These are phyloP conservation scores for Malurus alboscapulatus DNA, from an alignment of 2,113 vertebrate species.

Conservation along the genomic window DNA sequence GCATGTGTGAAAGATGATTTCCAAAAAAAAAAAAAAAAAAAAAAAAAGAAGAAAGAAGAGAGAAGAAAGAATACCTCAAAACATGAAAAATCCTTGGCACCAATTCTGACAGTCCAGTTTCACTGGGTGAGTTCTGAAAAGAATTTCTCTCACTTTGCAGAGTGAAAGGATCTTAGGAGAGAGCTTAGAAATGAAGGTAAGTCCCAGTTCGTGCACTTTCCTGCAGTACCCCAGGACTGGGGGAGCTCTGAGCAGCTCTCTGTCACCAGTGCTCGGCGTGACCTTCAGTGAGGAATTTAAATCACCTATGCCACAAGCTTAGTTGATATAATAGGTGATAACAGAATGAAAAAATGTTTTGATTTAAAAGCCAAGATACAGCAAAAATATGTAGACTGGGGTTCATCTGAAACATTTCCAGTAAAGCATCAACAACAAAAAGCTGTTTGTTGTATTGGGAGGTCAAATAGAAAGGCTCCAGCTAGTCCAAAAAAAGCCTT, in stretches of 20 bases:
- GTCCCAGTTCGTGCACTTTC: not conserved
- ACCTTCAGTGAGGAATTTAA: constrained; percentile 42
- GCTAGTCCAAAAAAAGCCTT: constrained; percentile 7
- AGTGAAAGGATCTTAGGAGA: not conserved
- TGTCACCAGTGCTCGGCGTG: not conserved
- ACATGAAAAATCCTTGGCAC: constrained; percentile 10
- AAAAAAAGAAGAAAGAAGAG: not conserved
- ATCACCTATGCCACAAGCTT: not conserved
- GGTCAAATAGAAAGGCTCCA: not conserved
- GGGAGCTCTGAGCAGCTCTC: not conserved
- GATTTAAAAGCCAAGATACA: not conserved
- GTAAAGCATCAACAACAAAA: constrained; percentile 17
- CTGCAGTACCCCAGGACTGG: not conserved
- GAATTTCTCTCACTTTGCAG: constrained; percentile 14
- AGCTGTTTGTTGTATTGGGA: not conserved
- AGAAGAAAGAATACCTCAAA: not conserved
- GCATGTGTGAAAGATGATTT: not conserved
- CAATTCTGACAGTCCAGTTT: constrained; percentile 10
- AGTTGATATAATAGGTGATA: constrained; percentile 2
- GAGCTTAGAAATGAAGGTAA: constrained; percentile 4
- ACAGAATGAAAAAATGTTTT: not conserved
- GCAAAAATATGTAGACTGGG: not conserved
- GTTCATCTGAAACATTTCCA: constrained; percentile 10
- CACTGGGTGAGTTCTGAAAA: not conserved
- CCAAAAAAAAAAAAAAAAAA: not conserved